These are phyloP conservation scores for Nudaria mundana DNA, from an alignment of 2,888 invertebrate genomes.

Conservation along the genomic window DNA sequence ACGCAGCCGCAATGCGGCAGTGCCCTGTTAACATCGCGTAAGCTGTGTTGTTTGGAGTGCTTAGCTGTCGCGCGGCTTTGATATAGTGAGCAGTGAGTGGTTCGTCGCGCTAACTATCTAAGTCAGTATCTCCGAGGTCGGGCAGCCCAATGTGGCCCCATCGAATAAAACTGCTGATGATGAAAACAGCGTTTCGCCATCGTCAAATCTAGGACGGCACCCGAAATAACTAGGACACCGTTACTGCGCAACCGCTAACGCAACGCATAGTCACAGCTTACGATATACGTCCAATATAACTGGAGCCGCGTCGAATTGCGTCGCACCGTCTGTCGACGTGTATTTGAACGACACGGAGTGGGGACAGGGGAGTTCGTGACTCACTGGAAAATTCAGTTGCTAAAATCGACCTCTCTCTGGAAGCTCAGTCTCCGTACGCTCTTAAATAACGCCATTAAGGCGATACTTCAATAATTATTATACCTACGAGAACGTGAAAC, in stretches of 20 bases:
- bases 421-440: constrained; percentile 45
- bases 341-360: constrained; percentile 7
- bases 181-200: constrained; percentile 74
- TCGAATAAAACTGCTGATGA: constrained; percentile 69
- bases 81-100: constrained; percentile 43
- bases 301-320: constrained; percentile 35
- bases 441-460: too few species aligned
- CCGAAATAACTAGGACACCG: constrained; percentile 78
- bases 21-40: not conserved
- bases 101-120: constrained; percentile 39
- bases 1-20: constrained; percentile 6
- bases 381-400: constrained; percentile 40
- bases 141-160: constrained; percentile 68
- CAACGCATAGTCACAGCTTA: constrained; percentile 49
- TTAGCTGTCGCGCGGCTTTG: constrained; percentile 5
- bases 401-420: constrained; percentile 61
- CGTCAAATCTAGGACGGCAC: constrained; percentile 73
- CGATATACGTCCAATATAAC: constrained; percentile 37
- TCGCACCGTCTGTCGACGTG: constrained; percentile 8
- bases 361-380: constrained; percentile 30
- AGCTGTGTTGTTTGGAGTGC: not conserved
- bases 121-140: constrained; percentile 57
- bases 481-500: too few species aligned
- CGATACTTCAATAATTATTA: too few species aligned
- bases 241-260: constrained; percentile 72